Evolutionary conservation across 1,140 invertebrate species (phyloP), one percentile per base, ranked within the genome.

Genomic region (Caenorhabditis elegans): DNA sequence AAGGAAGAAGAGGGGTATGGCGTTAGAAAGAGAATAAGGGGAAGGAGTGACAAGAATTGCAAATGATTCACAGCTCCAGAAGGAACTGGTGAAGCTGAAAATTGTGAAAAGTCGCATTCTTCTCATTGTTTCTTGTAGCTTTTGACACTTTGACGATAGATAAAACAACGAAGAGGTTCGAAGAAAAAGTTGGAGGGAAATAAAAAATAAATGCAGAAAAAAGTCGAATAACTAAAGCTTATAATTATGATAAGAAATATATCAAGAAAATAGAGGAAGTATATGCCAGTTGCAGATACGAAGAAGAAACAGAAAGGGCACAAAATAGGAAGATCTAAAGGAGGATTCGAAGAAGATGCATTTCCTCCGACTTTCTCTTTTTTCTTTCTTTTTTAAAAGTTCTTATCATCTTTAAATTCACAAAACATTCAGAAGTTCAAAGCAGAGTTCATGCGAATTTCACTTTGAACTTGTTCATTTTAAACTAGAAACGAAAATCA

Each of bases 81-180:
- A 70, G 60, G 34, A 70, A 70, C 60, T 70, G 60, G 60, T 70
- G 60, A 70, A 70, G 60, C 60, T 70, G 60, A 70, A 70, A 70
- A 70, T 70, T 70, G 60, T 70, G 28, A 65, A 19, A 36, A 65
- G 28, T 70, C 34, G 22, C 39, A 22, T 15, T 70, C 60, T 70
- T 70, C n/a, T 70, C 39, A 43, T 43, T 43, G 5, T 39, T 22
- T 34, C 15, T 0, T 3, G 2, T 2, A 17, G 53, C 28, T 26
- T 36, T 17, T 70, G 31, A 70, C n/a, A 70, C 39, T n/a, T 39
- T 39, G 39, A 8, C 39, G 39, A 8, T 8, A 43, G 39, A 15
- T 8, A n/a, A 70, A 39, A 26, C 34, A 36, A 70, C 19, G n/a
- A 31, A 34, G 3, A n/a, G n/a, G n/a, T n/a, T n/a, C n/a, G 28